phyloP scores from a whole-genome alignment of 37 sponge, comb jelly and placozoan genomes.

The Beroe ovata region DNA sequence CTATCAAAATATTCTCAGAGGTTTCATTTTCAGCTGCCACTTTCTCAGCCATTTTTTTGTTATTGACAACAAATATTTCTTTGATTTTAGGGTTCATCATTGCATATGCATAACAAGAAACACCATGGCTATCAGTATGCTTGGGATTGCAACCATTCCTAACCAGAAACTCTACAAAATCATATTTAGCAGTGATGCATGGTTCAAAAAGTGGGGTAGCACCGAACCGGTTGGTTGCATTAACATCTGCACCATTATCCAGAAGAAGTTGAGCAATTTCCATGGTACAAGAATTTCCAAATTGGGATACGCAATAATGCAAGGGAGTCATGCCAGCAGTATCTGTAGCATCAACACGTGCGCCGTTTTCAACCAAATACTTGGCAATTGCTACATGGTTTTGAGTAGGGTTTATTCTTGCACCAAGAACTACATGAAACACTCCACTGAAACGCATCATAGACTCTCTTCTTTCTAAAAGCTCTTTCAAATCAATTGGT shows the following conservation, averaged over 20 bases:
- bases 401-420: not conserved
- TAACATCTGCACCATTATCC: slow-evolving; percentile 35
- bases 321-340: slow-evolving; percentile 11
- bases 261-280: slow-evolving; percentile 30
- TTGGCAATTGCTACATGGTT: slow-evolving; percentile 32
- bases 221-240: slow-evolving; percentile 51
- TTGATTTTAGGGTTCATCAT: not conserved
- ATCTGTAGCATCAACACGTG: slow-evolving; percentile 2
- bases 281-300: slow-evolving; percentile 36
- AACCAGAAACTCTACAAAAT: slow-evolving; percentile 28
- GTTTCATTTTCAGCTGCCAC: not conserved
- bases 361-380: slow-evolving; percentile 34
- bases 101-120: slow-evolving; percentile 56
- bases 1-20: not conserved
- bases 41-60: not conserved
- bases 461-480: slow-evolving; percentile 45
- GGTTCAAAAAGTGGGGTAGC: slow-evolving; percentile 61
- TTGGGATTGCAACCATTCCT: slow-evolving; percentile 24
- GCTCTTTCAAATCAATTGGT: not conserved
- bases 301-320: slow-evolving; percentile 39
- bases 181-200: slow-evolving; percentile 44
- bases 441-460: slow-evolving; percentile 25
- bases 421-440: slow-evolving; percentile 33
- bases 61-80: not conserved
- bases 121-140: slow-evolving; percentile 20